A percentile compares a stretch with the other conserved stretches of the same genome.
phyloP scores from a whole-genome alignment of 2,888 invertebrate genomes.

The Metalampra italica region DNA sequence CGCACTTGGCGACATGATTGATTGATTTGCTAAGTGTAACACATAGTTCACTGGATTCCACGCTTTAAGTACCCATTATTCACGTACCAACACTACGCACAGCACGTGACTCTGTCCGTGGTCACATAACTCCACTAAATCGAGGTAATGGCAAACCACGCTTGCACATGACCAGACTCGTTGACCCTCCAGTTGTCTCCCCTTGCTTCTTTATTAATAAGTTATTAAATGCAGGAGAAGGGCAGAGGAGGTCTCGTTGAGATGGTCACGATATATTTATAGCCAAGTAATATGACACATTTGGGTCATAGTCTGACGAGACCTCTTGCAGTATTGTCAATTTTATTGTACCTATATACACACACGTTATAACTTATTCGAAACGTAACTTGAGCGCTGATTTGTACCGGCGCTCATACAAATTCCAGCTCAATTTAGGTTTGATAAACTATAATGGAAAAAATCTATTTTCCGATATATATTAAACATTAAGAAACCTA shows the following conservation, averaged over 20 bases:
- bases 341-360: conserved; percentile 16
- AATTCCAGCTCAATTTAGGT: too few relatives aligned
- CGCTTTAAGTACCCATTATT: neutral
- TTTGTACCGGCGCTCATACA: too few relatives aligned
- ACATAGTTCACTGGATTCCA: too few relatives aligned
- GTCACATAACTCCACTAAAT: conserved; percentile 51
- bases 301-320: conserved; percentile 42
- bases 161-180: conserved; percentile 22
- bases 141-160: conserved; percentile 36
- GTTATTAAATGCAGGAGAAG: neutral
- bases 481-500: too few relatives aligned
- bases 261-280: conserved; percentile 49
- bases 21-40: too few relatives aligned
- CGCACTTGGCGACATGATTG: too few relatives aligned
- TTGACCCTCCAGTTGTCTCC: conserved; percentile 11
- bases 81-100: conserved; percentile 16
- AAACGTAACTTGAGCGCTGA: too few relatives aligned
- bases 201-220: neutral
- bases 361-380: too few relatives aligned
- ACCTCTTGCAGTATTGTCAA: conserved; percentile 29
- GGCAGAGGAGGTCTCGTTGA: conserved; percentile 17
- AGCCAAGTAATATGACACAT: conserved; percentile 55
- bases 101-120: conserved; percentile 29
- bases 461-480: too few relatives aligned
- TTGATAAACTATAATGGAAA: too few relatives aligned